These are phyloP conservation scores for Antechinus flavipes DNA, from an alignment of 2,113 vertebrate species.

Conservation along the genomic window DNA sequence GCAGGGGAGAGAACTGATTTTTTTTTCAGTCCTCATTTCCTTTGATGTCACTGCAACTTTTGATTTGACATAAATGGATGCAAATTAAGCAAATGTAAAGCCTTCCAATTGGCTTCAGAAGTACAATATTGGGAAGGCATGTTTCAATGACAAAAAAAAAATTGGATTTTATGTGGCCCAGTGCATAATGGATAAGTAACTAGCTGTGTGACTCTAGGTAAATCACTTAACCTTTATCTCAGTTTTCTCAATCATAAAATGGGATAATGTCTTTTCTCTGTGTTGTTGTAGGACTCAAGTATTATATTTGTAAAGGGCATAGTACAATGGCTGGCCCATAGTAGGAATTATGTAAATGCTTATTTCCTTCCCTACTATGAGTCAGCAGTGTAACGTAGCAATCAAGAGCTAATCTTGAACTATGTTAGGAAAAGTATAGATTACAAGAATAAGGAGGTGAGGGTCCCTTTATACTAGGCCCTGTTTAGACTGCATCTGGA, in stretches of 20 bases:
- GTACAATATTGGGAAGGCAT: background rate
- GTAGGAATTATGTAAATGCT: background rate
- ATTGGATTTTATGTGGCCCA: background rate
- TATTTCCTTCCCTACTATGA: background rate
- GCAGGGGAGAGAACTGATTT: background rate
- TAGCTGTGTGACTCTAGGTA: background rate
- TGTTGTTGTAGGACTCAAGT: background rate
- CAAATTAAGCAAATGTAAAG: background rate
- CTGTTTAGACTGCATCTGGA: background rate
- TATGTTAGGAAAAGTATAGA: background rate
- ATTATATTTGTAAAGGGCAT: background rate
- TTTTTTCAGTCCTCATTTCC: background rate
- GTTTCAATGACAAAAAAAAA: background rate
- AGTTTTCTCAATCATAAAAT: background rate
- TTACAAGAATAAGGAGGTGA: background rate
- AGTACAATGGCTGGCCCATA: background rate
- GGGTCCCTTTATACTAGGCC: background rate
- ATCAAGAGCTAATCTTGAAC: background rate
- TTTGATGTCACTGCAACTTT: background rate
- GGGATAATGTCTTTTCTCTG: background rate
- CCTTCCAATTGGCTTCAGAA: background rate
- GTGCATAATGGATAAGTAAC: background rate
- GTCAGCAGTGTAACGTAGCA: too few relatives aligned
- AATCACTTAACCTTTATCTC: background rate
- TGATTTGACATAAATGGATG: background rate